Percentiles rank a stretch among this genome's conserved stretches.
phyloP scores from a whole-genome alignment of 1,140 invertebrate species.

The Macrotrachela quadricornifera region DNA sequence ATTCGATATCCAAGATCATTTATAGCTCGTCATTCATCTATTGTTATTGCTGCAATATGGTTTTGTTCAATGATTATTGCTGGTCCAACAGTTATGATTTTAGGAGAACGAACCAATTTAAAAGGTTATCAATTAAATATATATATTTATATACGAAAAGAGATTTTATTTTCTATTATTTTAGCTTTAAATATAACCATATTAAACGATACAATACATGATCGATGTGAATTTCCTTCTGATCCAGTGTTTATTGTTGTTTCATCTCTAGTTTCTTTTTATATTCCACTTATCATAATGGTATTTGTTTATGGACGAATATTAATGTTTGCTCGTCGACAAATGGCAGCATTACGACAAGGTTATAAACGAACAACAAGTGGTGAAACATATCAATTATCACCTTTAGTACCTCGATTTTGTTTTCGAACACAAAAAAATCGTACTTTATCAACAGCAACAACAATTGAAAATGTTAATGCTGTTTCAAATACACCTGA shows the following conservation, averaged over 20 bases:
- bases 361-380: constrained; percentile 1
- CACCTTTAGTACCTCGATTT: constrained; percentile 8
- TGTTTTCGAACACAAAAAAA: constrained; percentile 4
- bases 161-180: no score
- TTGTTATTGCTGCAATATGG: constrained; percentile 2
- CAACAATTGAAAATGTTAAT: constrained; percentile 35
- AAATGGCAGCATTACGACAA: constrained; percentile 11
- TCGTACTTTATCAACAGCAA: background rate
- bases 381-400: background rate
- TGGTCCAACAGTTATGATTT: background rate
- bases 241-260: constrained; percentile 22
- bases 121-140: no score
- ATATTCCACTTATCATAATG: constrained; percentile 28
- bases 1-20: background rate
- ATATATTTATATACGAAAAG: no score
- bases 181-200: no score
- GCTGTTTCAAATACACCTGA: constrained; percentile 7
- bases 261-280: constrained; percentile 29
- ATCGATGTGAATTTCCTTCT: constrained; percentile 2
- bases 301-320: constrained; percentile 28
- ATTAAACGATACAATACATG: background rate
- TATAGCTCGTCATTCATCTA: background rate
- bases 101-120: no score
- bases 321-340: constrained; percentile 18
- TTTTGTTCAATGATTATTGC: constrained; percentile 1